phyloP scores from a whole-genome alignment of 2,113 vertebrate genomes.

The Caracal caracal region DNA sequence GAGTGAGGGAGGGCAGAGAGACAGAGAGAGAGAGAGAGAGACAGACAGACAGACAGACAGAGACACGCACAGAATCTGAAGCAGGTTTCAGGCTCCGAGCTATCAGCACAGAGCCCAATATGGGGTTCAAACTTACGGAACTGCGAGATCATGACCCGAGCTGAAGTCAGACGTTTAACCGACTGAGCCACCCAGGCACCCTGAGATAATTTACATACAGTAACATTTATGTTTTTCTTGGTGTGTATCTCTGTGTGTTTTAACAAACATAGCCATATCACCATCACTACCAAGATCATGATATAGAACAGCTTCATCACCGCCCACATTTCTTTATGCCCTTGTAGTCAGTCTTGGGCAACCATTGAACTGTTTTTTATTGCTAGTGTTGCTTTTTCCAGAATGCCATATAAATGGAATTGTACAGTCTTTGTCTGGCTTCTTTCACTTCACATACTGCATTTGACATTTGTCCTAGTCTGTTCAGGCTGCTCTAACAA shows the following conservation, averaged over 20 bases:
- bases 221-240: background rate
- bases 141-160: no score
- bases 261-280: background rate
- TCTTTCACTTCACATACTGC: background rate
- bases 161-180: no score
- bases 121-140: no score
- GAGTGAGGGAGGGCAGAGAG: no score
- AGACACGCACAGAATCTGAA: no score
- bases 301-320: background rate
- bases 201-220: background rate
- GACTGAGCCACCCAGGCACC: no score
- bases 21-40: no score
- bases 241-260: background rate
- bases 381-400: background rate
- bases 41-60: no score
- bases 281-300: background rate
- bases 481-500: background rate
- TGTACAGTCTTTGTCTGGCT: background rate
- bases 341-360: background rate
- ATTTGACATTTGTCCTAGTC: slow-evolving; percentile 28
- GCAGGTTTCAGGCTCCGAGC: no score
- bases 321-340: background rate
- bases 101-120: no score
- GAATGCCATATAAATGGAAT: background rate
- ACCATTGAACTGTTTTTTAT: background rate